phyloP scores from a whole-genome alignment of 2,113 vertebrate species.

The Syngnathoides biaculeatus region DNA sequence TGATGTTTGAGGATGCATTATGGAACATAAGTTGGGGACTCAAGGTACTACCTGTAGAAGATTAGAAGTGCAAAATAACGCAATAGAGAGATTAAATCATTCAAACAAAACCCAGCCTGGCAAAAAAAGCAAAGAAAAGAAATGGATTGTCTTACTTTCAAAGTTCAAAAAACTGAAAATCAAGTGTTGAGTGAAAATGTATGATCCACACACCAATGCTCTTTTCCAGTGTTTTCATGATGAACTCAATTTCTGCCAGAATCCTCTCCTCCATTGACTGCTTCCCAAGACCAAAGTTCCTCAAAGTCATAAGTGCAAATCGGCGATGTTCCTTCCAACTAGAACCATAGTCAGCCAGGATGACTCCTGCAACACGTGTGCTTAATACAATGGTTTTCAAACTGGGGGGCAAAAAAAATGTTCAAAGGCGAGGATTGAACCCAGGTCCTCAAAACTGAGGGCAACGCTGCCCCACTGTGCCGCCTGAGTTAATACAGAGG shows the following conservation, averaged over 20 bases:
- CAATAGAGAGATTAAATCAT: background rate
- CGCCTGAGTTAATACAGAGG: no score
- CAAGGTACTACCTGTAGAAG: slow-evolving; percentile 40
- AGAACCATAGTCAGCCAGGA: slow-evolving; percentile 51
- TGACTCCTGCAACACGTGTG: slow-evolving; percentile 58
- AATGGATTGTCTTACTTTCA: background rate
- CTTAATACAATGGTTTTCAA: no score
- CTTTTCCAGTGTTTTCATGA: slow-evolving; percentile 30
- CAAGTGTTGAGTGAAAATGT: background rate
- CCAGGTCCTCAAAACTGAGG: no score
- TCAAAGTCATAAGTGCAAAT: slow-evolving; percentile 74
- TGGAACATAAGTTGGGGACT: slow-evolving; percentile 63
- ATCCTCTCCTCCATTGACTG: slow-evolving; percentile 77
- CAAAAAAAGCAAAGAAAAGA: background rate
- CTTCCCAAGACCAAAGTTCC: slow-evolving; percentile 82
- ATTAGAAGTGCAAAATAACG: background rate
- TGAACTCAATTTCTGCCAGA: slow-evolving; percentile 60
- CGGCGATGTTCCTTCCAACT: slow-evolving; percentile 75
- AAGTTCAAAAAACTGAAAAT: background rate
- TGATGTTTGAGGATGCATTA: slow-evolving; percentile 69
- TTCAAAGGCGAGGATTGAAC: no score
- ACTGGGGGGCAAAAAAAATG: no score
- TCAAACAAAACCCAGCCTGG: background rate
- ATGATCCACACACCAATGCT: slow-evolving; percentile 32
- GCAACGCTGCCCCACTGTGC: no score